Evolutionary conservation across 35 echinoderm and acorn worm genomes (phyloP), one percentile per base, ranked within the genome.

Genomic region (Holothuria glaberrima): DNA sequence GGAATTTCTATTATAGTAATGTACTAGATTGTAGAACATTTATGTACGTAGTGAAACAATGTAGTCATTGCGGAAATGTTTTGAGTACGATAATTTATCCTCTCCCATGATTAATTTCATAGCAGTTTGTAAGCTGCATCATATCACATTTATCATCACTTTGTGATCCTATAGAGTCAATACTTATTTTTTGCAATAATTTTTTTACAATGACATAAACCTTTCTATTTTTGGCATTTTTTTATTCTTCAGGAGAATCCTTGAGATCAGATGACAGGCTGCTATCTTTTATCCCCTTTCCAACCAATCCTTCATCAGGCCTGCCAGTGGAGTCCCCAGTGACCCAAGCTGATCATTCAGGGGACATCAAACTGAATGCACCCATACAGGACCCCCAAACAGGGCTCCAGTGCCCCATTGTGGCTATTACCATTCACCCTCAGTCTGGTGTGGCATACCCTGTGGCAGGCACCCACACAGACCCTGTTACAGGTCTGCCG

Each of bases 241-340:
- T 0, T n/a, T n/a, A n/a, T 78, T 93, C 36, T 80, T 22, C 65
- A 97, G 96, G 93, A 81, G 96, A 98, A 66, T 73, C 87, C 5
- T 31, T 92, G 31, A 84, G 93, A 25, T 91, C 96, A 18, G 96
- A 98, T 25, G 93, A 98, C 24, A 88, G 90, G 22, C 64, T 95
- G 22, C 85, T 98, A n/a, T 93, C 96, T n/a, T 98, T 84, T 83
- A 94, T 94, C 20, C 96, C 96, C 17, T 98, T 90, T 88, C 96
- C 96, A 12, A 89, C 87, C 6, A 87, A 98, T 67, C 93, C 90
- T 5, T 80, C 86, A 60, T 92, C 90, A 14, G 96, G 93, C 36
- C 73, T 90, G 0, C 91, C 93, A 19, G 91, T 98, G 25, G 67
- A 83, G 25, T 87, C 90, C 0, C 81, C 71, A 16, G 82, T 98